Evolutionary conservation across 2,888 invertebrate species (phyloP), one percentile per base, ranked within the genome.

Genomic region (Synergus umbraculus): DNA sequence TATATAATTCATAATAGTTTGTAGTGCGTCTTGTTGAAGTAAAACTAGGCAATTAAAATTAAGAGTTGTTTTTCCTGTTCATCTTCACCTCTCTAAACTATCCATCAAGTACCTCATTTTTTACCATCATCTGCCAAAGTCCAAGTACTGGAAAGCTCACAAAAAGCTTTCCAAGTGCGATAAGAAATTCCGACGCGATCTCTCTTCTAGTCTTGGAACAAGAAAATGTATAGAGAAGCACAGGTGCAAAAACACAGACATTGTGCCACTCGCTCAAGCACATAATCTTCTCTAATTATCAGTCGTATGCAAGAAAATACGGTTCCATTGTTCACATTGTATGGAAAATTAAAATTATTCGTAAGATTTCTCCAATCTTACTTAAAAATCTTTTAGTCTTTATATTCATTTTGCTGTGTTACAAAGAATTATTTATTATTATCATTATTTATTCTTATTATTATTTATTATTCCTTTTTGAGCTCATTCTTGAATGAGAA

Each of bases 81-180:
- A 29, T 69, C 69, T 69, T 49, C n/a, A 29, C 69, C 49, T 29
- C 46, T 49, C 3, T 29, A 29, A 29, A 49, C 69, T 29, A 69
- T 69, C 69, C 29, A 69, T 69, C 49, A 69, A 69, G 49, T 29
- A 49, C 49, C 9, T 69, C 15, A 49, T 69, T 69, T 69, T 69
- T 69, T 69, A 69, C 69, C 29, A 29, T 37, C 29, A 69, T 69
- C 49, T 29, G n/a, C 46, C 69, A 49, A 65, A 69, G 69, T 49
- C 49, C 69, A 69, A 49, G 49, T 49, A n/a, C 69, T 69, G 15
- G 49, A 37, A 49, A 49, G 69, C 37, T 69, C 49, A 69, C 49
- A 69, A 69, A 10, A 69, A 49, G 15, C 37, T 69, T 69, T 37
- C 29, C 49, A 69, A 69, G 69, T 69, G 29, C 46, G 49, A 69